These are phyloP conservation scores for Xenopus laevis DNA, from an alignment of 2,113 vertebrate species.

Conservation along the genomic window DNA sequence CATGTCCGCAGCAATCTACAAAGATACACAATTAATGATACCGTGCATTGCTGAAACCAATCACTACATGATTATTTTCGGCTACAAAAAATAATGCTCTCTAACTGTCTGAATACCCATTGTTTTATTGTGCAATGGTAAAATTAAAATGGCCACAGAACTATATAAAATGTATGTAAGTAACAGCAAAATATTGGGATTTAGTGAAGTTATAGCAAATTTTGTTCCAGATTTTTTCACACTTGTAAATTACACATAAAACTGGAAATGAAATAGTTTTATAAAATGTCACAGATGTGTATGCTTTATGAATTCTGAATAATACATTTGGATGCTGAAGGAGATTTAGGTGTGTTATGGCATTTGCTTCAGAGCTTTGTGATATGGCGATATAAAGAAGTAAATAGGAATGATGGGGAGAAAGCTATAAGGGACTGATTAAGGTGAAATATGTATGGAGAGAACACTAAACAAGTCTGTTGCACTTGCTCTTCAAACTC, in stretches of 20 bases:
- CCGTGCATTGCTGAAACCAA: too few relatives aligned
- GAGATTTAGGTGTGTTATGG: constrained; percentile 2
- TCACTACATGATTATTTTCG: too few relatives aligned
- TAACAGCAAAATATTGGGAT: not conserved
- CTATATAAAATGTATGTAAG: too few relatives aligned
- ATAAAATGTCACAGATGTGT: not conserved
- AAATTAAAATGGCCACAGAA: too few relatives aligned
- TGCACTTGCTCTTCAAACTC: constrained; percentile 17
- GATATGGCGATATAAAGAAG: not conserved
- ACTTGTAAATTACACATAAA: not conserved
- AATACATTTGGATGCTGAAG: constrained; percentile 22
- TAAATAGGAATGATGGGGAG: not conserved
- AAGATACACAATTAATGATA: too few relatives aligned
- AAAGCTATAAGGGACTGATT: constrained; percentile 12
- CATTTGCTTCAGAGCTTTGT: not conserved
- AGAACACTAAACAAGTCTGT: not conserved
- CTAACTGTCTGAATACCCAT: too few relatives aligned
- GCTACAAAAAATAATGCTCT: too few relatives aligned
- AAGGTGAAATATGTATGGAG: not conserved
- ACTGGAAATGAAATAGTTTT: not conserved
- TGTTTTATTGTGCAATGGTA: too few relatives aligned
- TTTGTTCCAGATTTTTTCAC: not conserved
- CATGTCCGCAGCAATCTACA: constrained; percentile 77
- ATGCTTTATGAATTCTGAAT: not conserved
- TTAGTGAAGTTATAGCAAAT: not conserved